Evolutionary conservation across 2,888 invertebrate species (phyloP).

Genomic region (Cartodere bifasciata): DNA sequence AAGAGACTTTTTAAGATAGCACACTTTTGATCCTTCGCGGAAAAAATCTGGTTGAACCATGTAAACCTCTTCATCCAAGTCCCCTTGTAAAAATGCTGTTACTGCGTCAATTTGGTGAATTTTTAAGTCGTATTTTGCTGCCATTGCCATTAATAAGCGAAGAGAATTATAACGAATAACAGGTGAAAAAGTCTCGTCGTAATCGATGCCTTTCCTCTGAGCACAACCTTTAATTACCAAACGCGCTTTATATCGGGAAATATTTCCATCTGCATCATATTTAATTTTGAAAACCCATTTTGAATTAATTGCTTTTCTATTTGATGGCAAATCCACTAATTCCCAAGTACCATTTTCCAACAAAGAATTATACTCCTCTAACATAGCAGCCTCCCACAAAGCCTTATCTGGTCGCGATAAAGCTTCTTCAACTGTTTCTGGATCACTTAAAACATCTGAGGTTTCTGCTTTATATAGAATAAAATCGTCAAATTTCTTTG

Average conservation of each 20-base stretch:
- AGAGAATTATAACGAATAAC: slow-evolving; percentile 18
- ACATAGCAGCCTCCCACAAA: slow-evolving; percentile 19
- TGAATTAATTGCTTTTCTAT: slow-evolving; percentile 18
- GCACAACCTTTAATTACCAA: slow-evolving; percentile 20
- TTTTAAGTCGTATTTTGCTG: slow-evolving; percentile 16
- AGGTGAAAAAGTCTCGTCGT: slow-evolving; percentile 21
- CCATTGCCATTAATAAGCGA: slow-evolving; percentile 17
- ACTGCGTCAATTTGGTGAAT: slow-evolving; percentile 21
- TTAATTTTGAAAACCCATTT: slow-evolving; percentile 24
- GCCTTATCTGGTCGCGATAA: slow-evolving; percentile 16
- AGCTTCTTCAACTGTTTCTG: slow-evolving; percentile 15
- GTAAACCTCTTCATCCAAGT: slow-evolving; percentile 20
- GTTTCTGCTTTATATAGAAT: slow-evolving; percentile 12
- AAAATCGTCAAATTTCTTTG: slow-evolving; percentile 14
- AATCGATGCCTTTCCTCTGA: slow-evolving; percentile 20
- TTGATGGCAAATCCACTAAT: slow-evolving; percentile 16
- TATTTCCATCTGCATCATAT: slow-evolving; percentile 15
- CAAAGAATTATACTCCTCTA: slow-evolving; percentile 20
- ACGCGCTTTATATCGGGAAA: slow-evolving; percentile 18
- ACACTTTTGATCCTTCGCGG: slow-evolving; percentile 9
- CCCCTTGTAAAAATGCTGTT: slow-evolving; percentile 21
- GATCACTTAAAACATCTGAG: slow-evolving; percentile 10
- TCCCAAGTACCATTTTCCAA: slow-evolving; percentile 22
- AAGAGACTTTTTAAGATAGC: slow-evolving; percentile 14
- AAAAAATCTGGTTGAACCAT: slow-evolving; percentile 16